Evolutionary conservation across 2,113 vertebrate genomes (phyloP), one percentile per base, ranked within the genome.

Genomic region (Hydropotes inermis): DNA sequence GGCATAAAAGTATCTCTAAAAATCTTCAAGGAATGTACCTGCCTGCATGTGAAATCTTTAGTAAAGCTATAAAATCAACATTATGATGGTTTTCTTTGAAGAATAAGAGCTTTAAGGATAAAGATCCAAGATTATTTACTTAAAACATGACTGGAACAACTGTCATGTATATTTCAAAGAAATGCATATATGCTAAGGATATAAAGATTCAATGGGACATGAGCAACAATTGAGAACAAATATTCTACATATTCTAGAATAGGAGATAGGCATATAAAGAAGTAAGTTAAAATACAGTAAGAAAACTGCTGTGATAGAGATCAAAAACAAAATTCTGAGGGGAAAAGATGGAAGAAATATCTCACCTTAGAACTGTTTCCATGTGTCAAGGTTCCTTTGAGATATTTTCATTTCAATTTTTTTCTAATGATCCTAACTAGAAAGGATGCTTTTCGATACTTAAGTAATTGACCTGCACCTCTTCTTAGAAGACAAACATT

Each of bases 11-110:
- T 5, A 58, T 97, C 28, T 39, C 70, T 95, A n/a, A 97, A 98
- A 98, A 91, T 61, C 57, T 93, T 98, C 89, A 94, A 96, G 39
- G 16, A 78, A 70, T 95, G 93, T 95, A 19, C 90, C 96, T 79
- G 64, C 58, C 89, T 83, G 43, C 60, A 79, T 93, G 61, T 89
- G 64, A 93, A 90, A 25, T 92, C 87, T 93, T 97, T 96, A 67
- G 94, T 88, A 94, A 54, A 97, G 82, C 81, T 88, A 83, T 64
- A n/a, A 91, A 97, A 82, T 55, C 23, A 60, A 97, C 86, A 92
- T 58, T 15, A 28, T 10, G 1, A 50, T 84, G 21, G 33, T 94
- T n/a, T 67, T 93, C 95, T 89, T 90, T 97, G 60, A 92, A 95
- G 57, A 86, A 64, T 4, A 79, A 82, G 61, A 91, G 19, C 84